These are phyloP conservation scores for Zosterops hypoxanthus DNA, from an alignment of 2,113 vertebrate genomes.

Conservation along the genomic window DNA sequence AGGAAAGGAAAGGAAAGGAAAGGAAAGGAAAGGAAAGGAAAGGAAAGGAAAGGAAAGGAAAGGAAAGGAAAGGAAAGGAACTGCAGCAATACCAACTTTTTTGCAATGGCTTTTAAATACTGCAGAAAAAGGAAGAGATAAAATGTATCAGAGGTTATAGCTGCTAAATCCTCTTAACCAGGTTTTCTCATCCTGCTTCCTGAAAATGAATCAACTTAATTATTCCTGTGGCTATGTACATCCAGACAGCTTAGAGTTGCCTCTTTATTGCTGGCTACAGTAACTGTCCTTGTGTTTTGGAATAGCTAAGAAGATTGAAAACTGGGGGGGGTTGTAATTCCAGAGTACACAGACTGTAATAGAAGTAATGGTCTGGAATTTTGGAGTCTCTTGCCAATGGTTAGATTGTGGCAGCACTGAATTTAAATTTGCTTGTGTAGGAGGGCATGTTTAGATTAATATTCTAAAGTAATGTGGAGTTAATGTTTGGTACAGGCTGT, in stretches of 20 bases:
- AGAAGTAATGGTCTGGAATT: background rate
- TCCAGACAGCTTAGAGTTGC: background rate
- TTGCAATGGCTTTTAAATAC: background rate
- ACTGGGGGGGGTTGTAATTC: background rate
- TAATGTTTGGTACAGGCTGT: background rate
- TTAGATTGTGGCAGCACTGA: background rate
- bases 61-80: background rate
- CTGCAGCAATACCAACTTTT: background rate
- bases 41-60: background rate
- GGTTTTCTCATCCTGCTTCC: constrained; percentile 20
- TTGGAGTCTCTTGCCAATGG: background rate
- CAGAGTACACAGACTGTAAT: background rate
- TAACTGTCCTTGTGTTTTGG: constrained; percentile 14
- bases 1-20: no score
- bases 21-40: no score
- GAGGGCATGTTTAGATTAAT: background rate
- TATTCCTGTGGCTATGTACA: background rate
- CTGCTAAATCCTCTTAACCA: constrained; percentile 23
- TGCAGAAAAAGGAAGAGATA: background rate
- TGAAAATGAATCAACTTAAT: constrained; percentile 52
- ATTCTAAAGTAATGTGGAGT: background rate
- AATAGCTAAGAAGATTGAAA: constrained; percentile 12
- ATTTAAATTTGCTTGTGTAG: background rate
- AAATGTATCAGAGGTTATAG: constrained; percentile 23
- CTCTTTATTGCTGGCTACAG: constrained; percentile 4